A percentile compares a stretch with the other conserved stretches of the same genome.
Evolutionary conservation across 2,888 invertebrate genomes (phyloP).

Genomic region (Netelia fuscicornis): DNA sequence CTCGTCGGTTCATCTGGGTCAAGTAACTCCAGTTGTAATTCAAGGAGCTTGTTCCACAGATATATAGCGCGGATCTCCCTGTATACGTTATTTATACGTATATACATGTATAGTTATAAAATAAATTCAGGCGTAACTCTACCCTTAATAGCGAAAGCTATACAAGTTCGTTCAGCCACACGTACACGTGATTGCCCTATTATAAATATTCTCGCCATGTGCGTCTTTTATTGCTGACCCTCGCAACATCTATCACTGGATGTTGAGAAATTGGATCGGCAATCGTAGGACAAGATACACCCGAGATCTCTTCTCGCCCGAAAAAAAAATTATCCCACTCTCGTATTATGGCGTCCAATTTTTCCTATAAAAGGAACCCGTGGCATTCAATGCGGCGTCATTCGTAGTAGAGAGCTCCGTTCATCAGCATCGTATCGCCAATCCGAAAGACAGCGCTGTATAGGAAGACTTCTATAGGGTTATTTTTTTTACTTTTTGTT

Average conservation of each 20-base stretch:
- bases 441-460: not conserved
- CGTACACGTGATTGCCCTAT: constrained; percentile 31
- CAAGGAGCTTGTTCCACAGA: constrained; percentile 69
- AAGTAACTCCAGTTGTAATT: constrained; percentile 75
- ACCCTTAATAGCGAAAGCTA: constrained; percentile 31
- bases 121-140: constrained; percentile 54
- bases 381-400: constrained; percentile 21
- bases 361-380: constrained; percentile 47
- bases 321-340: constrained; percentile 39
- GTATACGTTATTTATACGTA: not conserved
- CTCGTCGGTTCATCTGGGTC: constrained; percentile 74
- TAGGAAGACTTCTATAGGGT: constrained; percentile 2
- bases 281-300: constrained; percentile 58
- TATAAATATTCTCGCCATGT: constrained; percentile 38
- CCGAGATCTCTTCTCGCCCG: constrained; percentile 12
- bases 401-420: constrained; percentile 34
- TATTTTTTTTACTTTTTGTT: constrained; percentile 10
- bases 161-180: constrained; percentile 25
- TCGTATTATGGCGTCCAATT: constrained; percentile 3
- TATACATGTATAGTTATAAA: constrained; percentile 5
- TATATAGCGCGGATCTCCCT: too few species aligned
- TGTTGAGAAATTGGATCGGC: constrained; percentile 61
- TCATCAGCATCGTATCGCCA: not conserved
- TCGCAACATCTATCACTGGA: constrained; percentile 26
- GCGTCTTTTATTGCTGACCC: constrained; percentile 47